These are phyloP conservation scores for Gorsachius goisagi DNA, from an alignment of 2,113 vertebrate genomes.

Conservation along the genomic window DNA sequence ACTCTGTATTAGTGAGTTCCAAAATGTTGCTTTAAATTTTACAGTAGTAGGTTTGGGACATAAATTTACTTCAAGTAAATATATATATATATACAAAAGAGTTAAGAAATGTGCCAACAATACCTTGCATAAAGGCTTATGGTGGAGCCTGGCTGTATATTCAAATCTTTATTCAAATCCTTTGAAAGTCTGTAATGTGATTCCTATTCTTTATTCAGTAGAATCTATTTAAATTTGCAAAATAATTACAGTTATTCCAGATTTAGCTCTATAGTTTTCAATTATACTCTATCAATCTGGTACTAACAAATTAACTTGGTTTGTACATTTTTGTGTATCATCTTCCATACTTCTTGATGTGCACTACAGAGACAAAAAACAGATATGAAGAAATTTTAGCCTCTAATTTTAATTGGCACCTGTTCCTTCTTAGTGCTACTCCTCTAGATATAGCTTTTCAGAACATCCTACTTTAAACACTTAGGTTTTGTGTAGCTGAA, in stretches of 20 bases:
- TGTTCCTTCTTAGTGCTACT: not conserved
- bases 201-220: not conserved
- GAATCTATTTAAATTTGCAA: not conserved
- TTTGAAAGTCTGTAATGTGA: not conserved
- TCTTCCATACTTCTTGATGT: not conserved
- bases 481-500: not conserved
- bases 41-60: not conserved
- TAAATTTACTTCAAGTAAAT: not conserved
- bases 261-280: not conserved
- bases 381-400: not conserved
- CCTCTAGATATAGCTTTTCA: not conserved
- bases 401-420: not conserved
- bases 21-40: not conserved
- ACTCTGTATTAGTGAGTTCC: not conserved
- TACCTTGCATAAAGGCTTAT: not conserved
- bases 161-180: not conserved
- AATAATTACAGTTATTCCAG: not conserved
- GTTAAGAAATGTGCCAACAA: not conserved
- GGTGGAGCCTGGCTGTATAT: not conserved
- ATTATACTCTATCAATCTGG: not conserved
- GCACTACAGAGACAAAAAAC: not conserved
- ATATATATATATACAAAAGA: not conserved
- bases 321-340: not conserved
- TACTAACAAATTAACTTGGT: not conserved
- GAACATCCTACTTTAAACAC: not conserved